Percentiles rank a stretch among this genome's conserved stretches.
Conservation (phyloP, 2,113 vertebrate species). For the Nothoprocta perdicaria region DNA sequence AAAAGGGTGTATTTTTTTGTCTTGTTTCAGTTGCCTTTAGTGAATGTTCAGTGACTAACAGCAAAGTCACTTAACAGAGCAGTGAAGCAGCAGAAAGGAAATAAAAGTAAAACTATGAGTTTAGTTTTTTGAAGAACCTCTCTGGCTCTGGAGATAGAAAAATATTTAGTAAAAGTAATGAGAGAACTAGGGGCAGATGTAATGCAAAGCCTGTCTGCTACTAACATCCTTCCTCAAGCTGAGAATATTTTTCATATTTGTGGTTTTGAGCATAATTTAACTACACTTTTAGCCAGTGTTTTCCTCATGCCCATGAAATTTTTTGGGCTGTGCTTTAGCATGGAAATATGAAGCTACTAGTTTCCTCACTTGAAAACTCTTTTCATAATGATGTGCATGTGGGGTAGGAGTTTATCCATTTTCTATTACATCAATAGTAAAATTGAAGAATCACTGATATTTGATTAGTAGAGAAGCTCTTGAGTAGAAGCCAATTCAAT, state of each 20-base stretch:
- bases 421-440: background rate
- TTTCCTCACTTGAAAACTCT: conserved; percentile 11
- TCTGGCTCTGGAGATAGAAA: background rate
- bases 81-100: background rate
- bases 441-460: background rate
- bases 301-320: conserved; percentile 11
- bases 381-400: conserved; percentile 2
- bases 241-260: conserved; percentile 58
- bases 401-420: background rate
- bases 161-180: background rate
- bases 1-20: background rate
- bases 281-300: conserved; percentile 22
- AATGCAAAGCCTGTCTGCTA: background rate
- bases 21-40: background rate
- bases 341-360: background rate
- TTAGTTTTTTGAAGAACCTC: background rate
- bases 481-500: background rate
- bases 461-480: background rate
- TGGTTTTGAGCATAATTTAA: conserved; percentile 30
- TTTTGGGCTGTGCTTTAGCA: background rate
- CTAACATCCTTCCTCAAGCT: background rate
- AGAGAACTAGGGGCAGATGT: background rate
- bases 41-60: background rate
- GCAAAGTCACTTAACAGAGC: background rate
- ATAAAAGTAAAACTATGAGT: background rate